Percentiles rank a stretch among this genome's conserved stretches.
Evolutionary conservation across 2,113 vertebrate species (phyloP).

Genomic region (Pituophis catenifer): DNA sequence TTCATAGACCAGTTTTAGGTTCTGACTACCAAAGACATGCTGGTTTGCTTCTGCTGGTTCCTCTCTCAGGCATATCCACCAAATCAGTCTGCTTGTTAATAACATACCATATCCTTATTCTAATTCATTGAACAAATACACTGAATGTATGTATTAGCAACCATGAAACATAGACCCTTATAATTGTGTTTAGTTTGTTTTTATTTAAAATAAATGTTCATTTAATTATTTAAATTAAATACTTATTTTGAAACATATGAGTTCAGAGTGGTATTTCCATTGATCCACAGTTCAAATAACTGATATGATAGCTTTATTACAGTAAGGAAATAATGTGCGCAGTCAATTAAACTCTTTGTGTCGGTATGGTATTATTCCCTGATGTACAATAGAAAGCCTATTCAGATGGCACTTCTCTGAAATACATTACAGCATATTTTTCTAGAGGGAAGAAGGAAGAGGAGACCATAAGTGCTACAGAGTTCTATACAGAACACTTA

Average conservation of each 20-base stretch:
- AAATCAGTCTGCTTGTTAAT: neutral
- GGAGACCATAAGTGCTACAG: neutral
- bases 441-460: neutral
- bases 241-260: neutral
- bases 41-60: neutral
- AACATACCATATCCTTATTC: neutral
- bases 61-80: neutral
- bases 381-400: neutral
- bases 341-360: neutral
- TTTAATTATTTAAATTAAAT: neutral
- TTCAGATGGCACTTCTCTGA: neutral
- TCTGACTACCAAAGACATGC: neutral
- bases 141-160: neutral
- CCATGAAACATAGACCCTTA: neutral
- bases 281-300: neutral
- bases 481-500: neutral
- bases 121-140: neutral
- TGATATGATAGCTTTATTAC: neutral
- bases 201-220: neutral
- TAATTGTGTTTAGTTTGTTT: neutral
- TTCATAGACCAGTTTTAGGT: neutral
- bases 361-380: neutral
- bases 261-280: neutral
- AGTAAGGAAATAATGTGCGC: neutral
- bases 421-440: neutral